Conservation (phyloP, 2,113 vertebrate species). For the Onychostruthus taczanowskii region DNA sequence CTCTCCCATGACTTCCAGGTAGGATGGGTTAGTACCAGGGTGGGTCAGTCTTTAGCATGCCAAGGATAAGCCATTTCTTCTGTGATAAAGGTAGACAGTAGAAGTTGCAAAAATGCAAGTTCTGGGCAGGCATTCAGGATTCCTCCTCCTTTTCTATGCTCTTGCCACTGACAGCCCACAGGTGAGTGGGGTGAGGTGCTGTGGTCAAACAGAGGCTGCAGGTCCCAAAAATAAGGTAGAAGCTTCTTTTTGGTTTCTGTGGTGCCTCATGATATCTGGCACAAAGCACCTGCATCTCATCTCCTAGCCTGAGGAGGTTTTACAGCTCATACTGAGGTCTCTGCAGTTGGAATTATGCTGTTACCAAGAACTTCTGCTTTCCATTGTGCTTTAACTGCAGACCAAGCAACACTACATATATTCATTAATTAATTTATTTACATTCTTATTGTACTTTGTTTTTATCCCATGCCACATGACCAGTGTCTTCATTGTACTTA, state of each 20-base stretch:
- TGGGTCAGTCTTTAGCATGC: background rate
- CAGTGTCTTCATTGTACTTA: background rate
- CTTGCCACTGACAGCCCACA: background rate
- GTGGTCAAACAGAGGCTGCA: background rate
- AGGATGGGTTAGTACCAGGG: background rate
- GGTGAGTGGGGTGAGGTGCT: background rate
- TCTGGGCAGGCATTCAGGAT: background rate
- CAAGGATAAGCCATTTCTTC: background rate
- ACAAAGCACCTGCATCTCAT: background rate
- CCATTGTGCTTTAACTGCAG: background rate
- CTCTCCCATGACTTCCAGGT: background rate
- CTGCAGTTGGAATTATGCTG: background rate
- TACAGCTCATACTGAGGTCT: background rate
- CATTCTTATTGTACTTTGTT: background rate
- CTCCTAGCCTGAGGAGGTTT: background rate
- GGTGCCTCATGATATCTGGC: background rate
- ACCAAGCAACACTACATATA: fast-evolving
- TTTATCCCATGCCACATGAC: background rate
- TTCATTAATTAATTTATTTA: background rate
- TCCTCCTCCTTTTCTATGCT: background rate
- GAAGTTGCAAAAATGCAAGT: background rate
- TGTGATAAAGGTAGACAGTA: background rate
- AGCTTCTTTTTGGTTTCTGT: background rate
- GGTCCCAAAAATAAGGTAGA: background rate
- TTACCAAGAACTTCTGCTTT: background rate